Evolutionary conservation across 1,140 invertebrate genomes (phyloP).

Genomic region (Drosophila ogumai): DNA sequence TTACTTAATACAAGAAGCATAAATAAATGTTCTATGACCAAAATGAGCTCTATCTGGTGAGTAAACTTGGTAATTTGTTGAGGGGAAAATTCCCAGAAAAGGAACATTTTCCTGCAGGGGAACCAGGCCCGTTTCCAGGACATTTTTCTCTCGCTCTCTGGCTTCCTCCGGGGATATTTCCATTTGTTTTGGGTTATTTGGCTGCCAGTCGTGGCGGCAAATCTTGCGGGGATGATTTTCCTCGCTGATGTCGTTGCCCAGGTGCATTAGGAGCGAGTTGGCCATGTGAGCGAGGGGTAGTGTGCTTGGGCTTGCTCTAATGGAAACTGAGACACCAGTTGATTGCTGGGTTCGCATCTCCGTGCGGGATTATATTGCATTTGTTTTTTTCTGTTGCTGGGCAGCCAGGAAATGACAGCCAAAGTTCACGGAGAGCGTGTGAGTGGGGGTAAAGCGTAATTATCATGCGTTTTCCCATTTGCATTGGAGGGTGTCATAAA

Average conservation of each 20-base stretch:
- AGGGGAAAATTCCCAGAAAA: neutral
- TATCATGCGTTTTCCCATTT: conserved; percentile 69
- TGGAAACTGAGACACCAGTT: conserved; percentile 82
- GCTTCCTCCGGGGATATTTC: conserved; percentile 9
- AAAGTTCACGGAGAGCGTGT: conserved; percentile 6
- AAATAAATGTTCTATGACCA: conserved; percentile 4
- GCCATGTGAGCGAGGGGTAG: conserved; percentile 5
- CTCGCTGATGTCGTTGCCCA: conserved; percentile 13
- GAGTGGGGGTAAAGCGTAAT: conserved; percentile 48
- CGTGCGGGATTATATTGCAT: conserved; percentile 61
- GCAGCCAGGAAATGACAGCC: conserved; percentile 2
- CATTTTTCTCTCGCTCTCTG: conserved; percentile 15
- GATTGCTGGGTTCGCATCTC: conserved; percentile 55
- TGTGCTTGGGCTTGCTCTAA: conserved; percentile 40
- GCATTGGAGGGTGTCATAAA: conserved; percentile 68
- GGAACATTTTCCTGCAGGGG: conserved; percentile 44
- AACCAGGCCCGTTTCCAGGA: conserved; percentile 38
- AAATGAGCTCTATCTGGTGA: neutral
- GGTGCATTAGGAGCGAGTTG: conserved; percentile 2
- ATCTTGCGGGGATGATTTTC: conserved; percentile 14
- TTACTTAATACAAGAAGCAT: conserved; percentile 19
- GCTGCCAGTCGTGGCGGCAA: conserved; percentile 32
- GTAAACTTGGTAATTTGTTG: neutral
- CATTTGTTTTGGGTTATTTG: conserved; percentile 75
- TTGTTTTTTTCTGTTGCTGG: conserved; percentile 59